Percentiles rank a stretch among this genome's conserved stretches.
Conservation (phyloP, 2,113 vertebrate genomes). For the Lepus europaeus region DNA sequence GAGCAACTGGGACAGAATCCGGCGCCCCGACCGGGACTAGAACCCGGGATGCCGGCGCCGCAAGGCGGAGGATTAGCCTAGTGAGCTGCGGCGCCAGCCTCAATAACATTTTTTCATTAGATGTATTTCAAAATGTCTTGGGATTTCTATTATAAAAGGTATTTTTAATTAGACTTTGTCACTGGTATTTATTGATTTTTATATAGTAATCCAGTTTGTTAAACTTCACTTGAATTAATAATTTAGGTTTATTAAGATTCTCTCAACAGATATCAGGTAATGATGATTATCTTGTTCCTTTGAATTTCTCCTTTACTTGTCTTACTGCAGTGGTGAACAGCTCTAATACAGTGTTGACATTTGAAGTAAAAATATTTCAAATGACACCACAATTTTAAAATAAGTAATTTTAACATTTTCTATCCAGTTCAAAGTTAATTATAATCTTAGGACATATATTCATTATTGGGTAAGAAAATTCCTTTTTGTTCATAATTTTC, state of each 20-base stretch:
- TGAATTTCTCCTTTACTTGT: neutral
- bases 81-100: neutral
- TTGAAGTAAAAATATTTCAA: neutral
- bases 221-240: constrained; percentile 6
- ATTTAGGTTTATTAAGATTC: neutral
- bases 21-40: too few species aligned
- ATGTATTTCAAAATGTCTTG: neutral
- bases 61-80: too few species aligned
- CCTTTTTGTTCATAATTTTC: neutral
- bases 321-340: neutral
- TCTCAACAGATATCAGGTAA: neutral
- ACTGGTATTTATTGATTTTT: constrained; percentile 21
- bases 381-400: neutral
- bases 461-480: neutral
- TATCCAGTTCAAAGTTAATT: neutral
- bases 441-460: neutral
- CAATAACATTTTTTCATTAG: neutral
- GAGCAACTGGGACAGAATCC: too few species aligned
- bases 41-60: too few species aligned
- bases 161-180: constrained; percentile 2
- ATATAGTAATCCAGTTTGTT: neutral
- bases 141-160: neutral
- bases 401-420: neutral
- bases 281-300: neutral
- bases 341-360: neutral